These are phyloP conservation scores for Wiebesia pumilae DNA, from an alignment of 1,140 invertebrate genomes.

Conservation along the genomic window DNA sequence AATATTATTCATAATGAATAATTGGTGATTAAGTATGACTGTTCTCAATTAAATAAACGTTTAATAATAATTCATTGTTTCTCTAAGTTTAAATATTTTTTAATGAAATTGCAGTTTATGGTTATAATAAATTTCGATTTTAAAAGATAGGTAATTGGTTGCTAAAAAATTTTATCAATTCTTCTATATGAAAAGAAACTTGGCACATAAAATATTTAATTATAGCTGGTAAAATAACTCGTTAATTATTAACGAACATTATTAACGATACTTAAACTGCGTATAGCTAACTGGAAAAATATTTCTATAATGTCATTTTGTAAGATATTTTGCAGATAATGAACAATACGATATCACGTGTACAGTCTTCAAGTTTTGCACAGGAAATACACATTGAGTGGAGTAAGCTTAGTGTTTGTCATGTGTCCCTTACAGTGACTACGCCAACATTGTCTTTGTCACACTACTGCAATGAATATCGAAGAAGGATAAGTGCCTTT, in stretches of 20 bases:
- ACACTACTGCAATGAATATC: not conserved
- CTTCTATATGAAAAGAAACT: no score
- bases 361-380: conserved; percentile 24
- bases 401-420: not conserved
- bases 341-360: not conserved
- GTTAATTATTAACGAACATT: no score
- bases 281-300: no score
- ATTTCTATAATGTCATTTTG: no score
- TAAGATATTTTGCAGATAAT: not conserved
- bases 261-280: no score
- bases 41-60: no score
- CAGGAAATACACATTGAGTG: not conserved
- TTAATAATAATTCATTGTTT: not conserved
- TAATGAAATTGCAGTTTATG: not conserved
- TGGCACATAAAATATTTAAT: no score
- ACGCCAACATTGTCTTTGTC: not conserved
- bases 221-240: no score
- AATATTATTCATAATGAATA: no score
- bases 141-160: not conserved
- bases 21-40: no score
- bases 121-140: not conserved
- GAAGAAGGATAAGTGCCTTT: not conserved
- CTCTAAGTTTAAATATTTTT: no score
- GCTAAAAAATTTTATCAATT: not conserved
- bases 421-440: not conserved